Conservation (phyloP, 2,888 invertebrate species). For the Clistopyga incitator region DNA sequence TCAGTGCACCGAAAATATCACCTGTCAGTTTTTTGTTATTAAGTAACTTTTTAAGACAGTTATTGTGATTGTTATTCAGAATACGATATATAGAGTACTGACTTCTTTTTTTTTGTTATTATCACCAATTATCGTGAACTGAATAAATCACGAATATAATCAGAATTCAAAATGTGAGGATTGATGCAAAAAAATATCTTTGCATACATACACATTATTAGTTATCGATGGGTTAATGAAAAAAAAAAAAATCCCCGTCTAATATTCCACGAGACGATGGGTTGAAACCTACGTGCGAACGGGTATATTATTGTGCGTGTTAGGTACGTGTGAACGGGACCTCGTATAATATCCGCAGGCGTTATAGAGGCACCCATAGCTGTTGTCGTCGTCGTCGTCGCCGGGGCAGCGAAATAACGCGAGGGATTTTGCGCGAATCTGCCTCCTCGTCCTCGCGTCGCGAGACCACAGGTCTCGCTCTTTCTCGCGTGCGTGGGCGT, state of each 20-base stretch:
- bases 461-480: conserved; percentile 68
- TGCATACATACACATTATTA: background rate
- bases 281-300: conserved; percentile 55
- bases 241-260: background rate
- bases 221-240: conserved; percentile 11
- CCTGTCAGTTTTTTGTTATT: too few species aligned
- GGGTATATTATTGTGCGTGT: conserved; percentile 60
- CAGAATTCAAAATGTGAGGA: too few species aligned
- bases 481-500: conserved; percentile 80
- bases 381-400: conserved; percentile 26
- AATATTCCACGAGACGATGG: conserved; percentile 1
- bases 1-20: too few species aligned
- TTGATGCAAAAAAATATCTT: too few species aligned
- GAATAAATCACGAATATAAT: too few species aligned
- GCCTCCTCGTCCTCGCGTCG: conserved; percentile 28
- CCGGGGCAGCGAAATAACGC: conserved; percentile 53
- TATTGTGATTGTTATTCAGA: too few species aligned
- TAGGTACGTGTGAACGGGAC: conserved; percentile 73
- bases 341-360: conserved; percentile 79
- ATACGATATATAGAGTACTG: too few species aligned
- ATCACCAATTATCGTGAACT: too few species aligned
- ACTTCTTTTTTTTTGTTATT: too few species aligned
- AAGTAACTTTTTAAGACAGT: too few species aligned
- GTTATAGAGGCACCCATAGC: conserved; percentile 72
- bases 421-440: conserved; percentile 73